Percentiles rank a stretch among this genome's conserved stretches.
These are phyloP conservation scores for Zhengitettix transpicula DNA, from an alignment of 2,888 invertebrate species.

Conservation along the genomic window DNA sequence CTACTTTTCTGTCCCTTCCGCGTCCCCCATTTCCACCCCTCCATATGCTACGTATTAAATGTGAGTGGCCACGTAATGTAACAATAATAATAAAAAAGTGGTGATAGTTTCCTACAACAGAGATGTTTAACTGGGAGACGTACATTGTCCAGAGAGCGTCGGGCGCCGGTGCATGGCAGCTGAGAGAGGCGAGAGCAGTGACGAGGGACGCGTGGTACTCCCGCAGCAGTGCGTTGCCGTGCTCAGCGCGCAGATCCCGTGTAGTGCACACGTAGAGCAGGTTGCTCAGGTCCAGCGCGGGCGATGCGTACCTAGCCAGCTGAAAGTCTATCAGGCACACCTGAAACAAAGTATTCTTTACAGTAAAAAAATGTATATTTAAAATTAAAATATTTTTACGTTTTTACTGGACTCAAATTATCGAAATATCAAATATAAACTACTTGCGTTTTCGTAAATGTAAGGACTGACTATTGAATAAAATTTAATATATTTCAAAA, in stretches of 20 bases:
- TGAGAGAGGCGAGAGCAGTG: conserved; percentile 34
- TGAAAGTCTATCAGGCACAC: conserved; percentile 55
- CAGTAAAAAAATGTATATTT: background rate
- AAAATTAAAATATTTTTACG: no score
- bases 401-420: no score
- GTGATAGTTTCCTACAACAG: no score
- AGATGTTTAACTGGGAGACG: conserved; percentile 18
- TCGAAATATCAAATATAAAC: no score
- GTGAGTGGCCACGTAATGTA: no score
- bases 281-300: conserved; percentile 48
- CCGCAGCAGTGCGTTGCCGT: conserved; percentile 38
- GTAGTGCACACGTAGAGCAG: conserved; percentile 49
- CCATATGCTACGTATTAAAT: no score
- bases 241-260: conserved; percentile 37
- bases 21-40: no score
- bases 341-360: conserved; percentile 30
- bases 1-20: no score
- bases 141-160: conserved; percentile 37
- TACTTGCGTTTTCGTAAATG: no score
- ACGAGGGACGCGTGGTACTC: conserved; percentile 43
- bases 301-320: conserved; percentile 49
- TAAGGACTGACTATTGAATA: no score
- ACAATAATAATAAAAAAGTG: no score
- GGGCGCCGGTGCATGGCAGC: background rate
- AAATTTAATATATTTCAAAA: no score